Percentiles rank a stretch among this genome's conserved stretches.
phyloP scores from a whole-genome alignment of 2,888 invertebrate genomes.

The Myathropa florea region DNA sequence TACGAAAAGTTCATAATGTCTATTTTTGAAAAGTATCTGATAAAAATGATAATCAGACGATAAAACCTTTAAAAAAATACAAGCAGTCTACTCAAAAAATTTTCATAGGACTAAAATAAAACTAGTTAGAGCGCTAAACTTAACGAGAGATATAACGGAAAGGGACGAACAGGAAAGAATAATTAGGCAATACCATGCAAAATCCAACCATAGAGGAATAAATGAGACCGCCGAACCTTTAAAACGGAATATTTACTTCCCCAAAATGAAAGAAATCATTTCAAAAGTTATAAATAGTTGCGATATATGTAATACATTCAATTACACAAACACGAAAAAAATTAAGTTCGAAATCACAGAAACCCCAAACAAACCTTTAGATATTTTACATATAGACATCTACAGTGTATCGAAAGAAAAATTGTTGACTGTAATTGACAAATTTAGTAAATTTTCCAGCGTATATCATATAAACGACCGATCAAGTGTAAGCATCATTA shows the following conservation, averaged over 20 bases:
- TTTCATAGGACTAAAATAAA: too few species aligned
- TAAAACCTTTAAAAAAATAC: too few species aligned
- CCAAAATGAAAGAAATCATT: constrained; percentile 21
- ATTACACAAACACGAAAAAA: too few species aligned
- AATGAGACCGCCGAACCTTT: not conserved
- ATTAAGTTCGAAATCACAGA: too few species aligned
- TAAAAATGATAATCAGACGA: too few species aligned
- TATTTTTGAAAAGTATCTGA: too few species aligned
- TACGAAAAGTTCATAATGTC: too few species aligned
- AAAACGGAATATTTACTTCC: constrained; percentile 28
- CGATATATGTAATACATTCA: constrained; percentile 24
- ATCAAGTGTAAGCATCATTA: not conserved
- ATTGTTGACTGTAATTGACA: not conserved
- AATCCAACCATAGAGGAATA: constrained; percentile 27
- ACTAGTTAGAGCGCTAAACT: too few species aligned
- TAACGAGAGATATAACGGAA: constrained; percentile 9
- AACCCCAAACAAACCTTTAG: too few species aligned
- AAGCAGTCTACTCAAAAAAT: too few species aligned
- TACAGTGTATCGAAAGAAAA: not conserved
- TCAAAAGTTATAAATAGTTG: constrained; percentile 38
- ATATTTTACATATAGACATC: too few species aligned
- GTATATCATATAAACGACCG: not conserved
- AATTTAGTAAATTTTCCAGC: not conserved
- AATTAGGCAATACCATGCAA: constrained; percentile 18
- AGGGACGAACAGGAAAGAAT: constrained; percentile 11